Evolutionary conservation across 2,888 invertebrate genomes (phyloP).

Genomic region (Ectemnius lituratus): DNA sequence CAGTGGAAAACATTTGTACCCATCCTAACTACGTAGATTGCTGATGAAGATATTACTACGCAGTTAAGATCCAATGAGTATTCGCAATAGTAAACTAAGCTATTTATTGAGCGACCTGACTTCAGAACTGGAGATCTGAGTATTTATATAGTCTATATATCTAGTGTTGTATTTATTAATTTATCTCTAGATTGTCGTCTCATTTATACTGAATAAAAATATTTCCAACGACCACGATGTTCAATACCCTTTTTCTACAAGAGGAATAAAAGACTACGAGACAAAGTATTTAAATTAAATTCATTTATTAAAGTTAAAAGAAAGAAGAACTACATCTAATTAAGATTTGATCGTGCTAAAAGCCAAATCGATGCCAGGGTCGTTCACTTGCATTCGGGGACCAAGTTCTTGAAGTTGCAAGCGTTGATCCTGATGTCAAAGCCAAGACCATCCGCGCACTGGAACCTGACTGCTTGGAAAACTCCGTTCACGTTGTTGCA

Average conservation of each 20-base stretch:
- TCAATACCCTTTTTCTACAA: no score
- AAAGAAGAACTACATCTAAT: neutral
- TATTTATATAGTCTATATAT: no score
- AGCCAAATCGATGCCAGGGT: neutral
- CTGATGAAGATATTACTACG: slow-evolving; percentile 26
- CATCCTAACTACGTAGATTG: slow-evolving; percentile 46
- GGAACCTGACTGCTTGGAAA: slow-evolving; percentile 50
- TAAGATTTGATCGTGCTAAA: neutral
- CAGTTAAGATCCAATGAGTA: no score
- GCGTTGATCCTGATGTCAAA: slow-evolving; percentile 73
- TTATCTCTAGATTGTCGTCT: neutral
- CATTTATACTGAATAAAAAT: no score
- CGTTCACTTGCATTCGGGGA: slow-evolving; percentile 21
- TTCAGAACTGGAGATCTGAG: no score
- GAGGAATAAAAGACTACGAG: neutral
- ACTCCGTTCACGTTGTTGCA: slow-evolving; percentile 64
- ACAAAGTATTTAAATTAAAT: neutral
- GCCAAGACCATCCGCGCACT: slow-evolving; percentile 72
- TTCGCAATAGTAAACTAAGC: no score
- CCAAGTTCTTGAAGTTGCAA: slow-evolving; percentile 76
- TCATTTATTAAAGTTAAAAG: neutral
- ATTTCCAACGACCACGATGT: no score
- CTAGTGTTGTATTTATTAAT: neutral
- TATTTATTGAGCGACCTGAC: no score
- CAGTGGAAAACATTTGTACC: slow-evolving; percentile 48